Base-by-base conservation (phyloP, 2,797 vertebrate genomes). In the Enteromius paludinosus region DNA sequence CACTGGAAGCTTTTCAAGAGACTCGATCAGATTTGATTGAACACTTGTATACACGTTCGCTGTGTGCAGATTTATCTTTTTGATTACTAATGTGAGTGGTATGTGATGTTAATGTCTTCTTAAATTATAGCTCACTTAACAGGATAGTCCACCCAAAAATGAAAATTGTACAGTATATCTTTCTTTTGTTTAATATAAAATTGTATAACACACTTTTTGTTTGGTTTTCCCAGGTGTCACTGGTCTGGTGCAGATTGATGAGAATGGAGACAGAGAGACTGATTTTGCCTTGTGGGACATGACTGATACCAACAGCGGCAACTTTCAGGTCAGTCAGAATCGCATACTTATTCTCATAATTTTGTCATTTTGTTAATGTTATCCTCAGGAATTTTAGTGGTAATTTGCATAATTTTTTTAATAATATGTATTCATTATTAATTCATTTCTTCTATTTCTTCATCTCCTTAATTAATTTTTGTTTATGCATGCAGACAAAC, bases 281-380 rank as follows among this genome's bases (percentile, higher is more conserved):
- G 96, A 98, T 88, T 98, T 96, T 0, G 96, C 96, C 38, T 90
- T 99, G 74, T 99, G 97, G 97, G 97, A 97, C 91, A 94, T 97
- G 94, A 90, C 88, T 1, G 94, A 97, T 28, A 93, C 91, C 0
- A 87, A 84, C 18, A 88, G 18, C 3, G 95, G 95, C 2, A 33
- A 87, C n/a, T 99, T 96, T 90, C 94, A 97, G 93, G 96, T 97
- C 56, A 56, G 59, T 78, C 5, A 68, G 28, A 65, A 35, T 61
- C 11, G 4, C 41, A 62, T 23, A 52, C 43, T 20, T 20, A 49
- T 5, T 72, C 28, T 3, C 43, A 28, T 33, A 81, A 30, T 41
- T 79, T 54, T 28, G 43, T 43, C n/a, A 68, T 68, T 54, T 70
- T 59, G 47, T 45, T 70, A 59, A 23, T 64, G 25, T 3, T 64